Evolutionary conservation across 2,797 vertebrate genomes (phyloP).

Genomic region (Steatocranus sp.): DNA sequence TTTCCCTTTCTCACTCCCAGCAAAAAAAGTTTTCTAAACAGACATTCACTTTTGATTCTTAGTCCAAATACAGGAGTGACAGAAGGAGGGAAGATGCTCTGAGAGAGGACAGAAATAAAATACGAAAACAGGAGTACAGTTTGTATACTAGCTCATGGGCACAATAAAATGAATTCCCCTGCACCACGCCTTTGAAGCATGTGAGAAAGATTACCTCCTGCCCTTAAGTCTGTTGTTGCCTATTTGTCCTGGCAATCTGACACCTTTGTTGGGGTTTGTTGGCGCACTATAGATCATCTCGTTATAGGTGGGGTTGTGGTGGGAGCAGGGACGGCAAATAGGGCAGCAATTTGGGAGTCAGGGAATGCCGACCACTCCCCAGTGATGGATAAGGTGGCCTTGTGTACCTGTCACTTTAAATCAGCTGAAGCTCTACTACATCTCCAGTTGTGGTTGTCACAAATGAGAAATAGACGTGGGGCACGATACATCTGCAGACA

Average conservation of each 20-base stretch:
- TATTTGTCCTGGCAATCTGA: conserved; percentile 25
- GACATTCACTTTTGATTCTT: not conserved
- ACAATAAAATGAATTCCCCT: conserved; percentile 5
- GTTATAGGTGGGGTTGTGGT: conserved; percentile 11
- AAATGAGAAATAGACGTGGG: conserved; percentile 43
- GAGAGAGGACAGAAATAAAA: conserved; percentile 6
- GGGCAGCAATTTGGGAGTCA: conserved; percentile 36
- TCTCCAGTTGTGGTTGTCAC: conserved; percentile 21
- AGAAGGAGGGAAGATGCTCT: not conserved
- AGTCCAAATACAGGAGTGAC: not conserved
- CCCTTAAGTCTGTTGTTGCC: conserved; percentile 3
- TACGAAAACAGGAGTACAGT: not conserved
- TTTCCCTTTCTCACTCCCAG: not conserved
- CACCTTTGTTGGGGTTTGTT: conserved; percentile 38
- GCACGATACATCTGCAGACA: conserved; percentile 9
- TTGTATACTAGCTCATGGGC: conserved; percentile 24
- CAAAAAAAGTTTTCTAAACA: not conserved
- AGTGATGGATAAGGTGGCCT: conserved; percentile 65
- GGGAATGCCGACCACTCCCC: conserved; percentile 34
- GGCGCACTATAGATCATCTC: conserved; percentile 39
- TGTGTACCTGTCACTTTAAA: conserved; percentile 59
- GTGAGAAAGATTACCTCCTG: conserved; percentile 22
- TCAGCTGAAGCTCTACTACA: conserved; percentile 29
- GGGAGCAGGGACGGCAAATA: conserved; percentile 13
- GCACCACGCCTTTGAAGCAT: not conserved